Percentiles rank a stretch among this genome's conserved stretches.
Conservation (phyloP, 2,113 vertebrate species). For the Anoura caudifer region DNA sequence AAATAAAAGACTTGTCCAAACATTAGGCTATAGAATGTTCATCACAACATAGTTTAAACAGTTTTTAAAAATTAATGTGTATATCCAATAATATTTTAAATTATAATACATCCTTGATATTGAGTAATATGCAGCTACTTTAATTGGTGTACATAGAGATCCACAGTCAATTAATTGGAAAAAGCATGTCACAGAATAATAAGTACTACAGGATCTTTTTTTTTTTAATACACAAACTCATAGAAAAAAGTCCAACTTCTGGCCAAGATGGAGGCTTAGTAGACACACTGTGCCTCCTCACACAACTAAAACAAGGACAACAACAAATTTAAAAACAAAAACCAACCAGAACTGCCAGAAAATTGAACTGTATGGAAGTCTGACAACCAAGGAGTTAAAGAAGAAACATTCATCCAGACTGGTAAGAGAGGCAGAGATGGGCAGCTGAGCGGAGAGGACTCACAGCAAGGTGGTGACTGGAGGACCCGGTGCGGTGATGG, state of each 20-base stretch:
- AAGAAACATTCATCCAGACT: too few species aligned
- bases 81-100: not conserved
- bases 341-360: too few species aligned
- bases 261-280: too few species aligned
- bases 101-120: not conserved
- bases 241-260: not conserved
- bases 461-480: too few species aligned
- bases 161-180: not conserved
- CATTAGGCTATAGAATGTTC: not conserved
- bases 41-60: not conserved
- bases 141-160: not conserved
- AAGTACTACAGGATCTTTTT: not conserved
- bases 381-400: too few species aligned
- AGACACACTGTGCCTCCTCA: too few species aligned
- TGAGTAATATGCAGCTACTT: not conserved
- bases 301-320: too few species aligned
- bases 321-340: too few species aligned
- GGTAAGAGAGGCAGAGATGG: too few species aligned
- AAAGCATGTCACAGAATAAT: not conserved
- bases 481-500: too few species aligned
- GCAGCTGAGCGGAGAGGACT: too few species aligned
- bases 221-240: not conserved
- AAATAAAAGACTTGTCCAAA: not conserved
- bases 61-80: not conserved
- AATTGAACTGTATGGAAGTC: too few species aligned